Base-by-base conservation (phyloP, 2,797 vertebrate species). In the Falco novaeseelandiae region DNA sequence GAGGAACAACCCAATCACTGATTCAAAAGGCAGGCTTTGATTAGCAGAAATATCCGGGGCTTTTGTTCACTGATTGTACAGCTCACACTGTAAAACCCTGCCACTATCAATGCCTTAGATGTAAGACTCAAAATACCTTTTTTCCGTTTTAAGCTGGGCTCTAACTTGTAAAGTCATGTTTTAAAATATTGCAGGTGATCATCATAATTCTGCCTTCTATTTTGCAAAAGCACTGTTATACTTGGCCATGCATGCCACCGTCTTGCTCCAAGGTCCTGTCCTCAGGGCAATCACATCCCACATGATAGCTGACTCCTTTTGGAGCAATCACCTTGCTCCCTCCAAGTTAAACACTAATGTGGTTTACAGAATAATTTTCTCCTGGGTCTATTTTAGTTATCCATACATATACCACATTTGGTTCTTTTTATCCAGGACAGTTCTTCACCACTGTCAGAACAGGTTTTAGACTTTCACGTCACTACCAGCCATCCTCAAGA, bases 21-120 rank as follows among this genome's bases (percentile, higher is more conserved):
- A 91, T 96, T 89, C 62, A 83, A 95, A 90, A 89, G 86, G 76
- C 27, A 36, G 65, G n/a, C 96, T 97, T 96, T 97, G 96, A 96
- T 95, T 91, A 94, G 79, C 84, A 94, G 93, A 91, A 95, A 94
- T 93, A 82, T 92, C 76, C 83, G 62, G 76, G 72, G 69, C 86
- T 92, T 96, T 94, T 96, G 48, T 91, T 62, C 93, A 52, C 76
- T 93, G 93, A 91, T 94, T 86, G 69, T 88, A 72, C 62, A 81
- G 66, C 69, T 59, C 62, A 78, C 25, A 11, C 57, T 16, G 83
- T 79, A 94, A 88, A 96, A 36, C 82, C 87, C 84, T 66, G 76
- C 66, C 91, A 90, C 79, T 72, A 26, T 22, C 89, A 74, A 25
- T 74, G 58, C n/a, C 87, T 91, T n/a, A 49, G 48, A 86, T 51